Base-by-base conservation (phyloP, 2,888 invertebrate species). In the Lypha dubia region DNA sequence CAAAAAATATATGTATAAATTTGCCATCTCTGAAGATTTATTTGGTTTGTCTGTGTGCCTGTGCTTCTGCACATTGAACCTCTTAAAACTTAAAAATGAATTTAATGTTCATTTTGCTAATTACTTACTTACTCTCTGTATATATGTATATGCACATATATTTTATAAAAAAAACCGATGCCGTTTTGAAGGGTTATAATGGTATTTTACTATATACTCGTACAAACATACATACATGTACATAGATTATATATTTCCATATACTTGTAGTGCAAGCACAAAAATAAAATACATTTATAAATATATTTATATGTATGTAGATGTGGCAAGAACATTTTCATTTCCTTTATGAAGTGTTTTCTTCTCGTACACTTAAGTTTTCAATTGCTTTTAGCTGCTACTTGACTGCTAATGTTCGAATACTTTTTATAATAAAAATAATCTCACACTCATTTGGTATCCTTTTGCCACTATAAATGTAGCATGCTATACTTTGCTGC, bases 351-450 rank as follows among this genome's bases (percentile, higher is more conserved):
- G 76, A 87, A 89, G 87, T 86, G 87, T 87, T 79, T 86, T 60
- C 24, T 46, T 63, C 81, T 82, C 81, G 79, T 77, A 74, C 80
- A 85, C 87, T 87, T 86, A 84, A 87, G 86, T 86, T 87, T 86
- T 87, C 87, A 89, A 90, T 89, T 90, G 89, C 89, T 89, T 88
- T 71, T 88, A 88, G 87, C 87, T 75, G 87, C 87, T 75, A 86
- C 83, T 85, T 85, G 74, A 84, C 65, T 76, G 68, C 62, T 77
- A 60, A 76, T 63, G 63, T 76, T 63, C 67, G 56, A 76, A 76
- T 76, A 75, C 41, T 56, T 41, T 80, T 41, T 65, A 56, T 46
- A 60, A 17, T n/a, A n/a, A 44, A 56, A 32, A 58, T 46, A 35
- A 17, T 41, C 24, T 24, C 53, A 68, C 32, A 65, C 46, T 65